Conservation (phyloP, 2,888 invertebrate species). For the Patella depressa region DNA sequence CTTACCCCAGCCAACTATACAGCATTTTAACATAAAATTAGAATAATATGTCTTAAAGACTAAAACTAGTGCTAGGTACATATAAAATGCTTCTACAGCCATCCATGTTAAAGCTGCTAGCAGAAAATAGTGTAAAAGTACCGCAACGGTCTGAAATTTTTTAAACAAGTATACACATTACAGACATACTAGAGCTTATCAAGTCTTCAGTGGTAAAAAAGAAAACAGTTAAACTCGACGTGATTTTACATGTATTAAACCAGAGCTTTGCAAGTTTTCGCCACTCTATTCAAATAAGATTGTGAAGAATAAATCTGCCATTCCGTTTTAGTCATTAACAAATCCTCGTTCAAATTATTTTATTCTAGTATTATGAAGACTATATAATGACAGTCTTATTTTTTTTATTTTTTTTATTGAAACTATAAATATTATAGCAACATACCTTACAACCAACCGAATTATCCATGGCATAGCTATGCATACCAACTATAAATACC, state of each 20-base stretch:
- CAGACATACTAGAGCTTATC: no score
- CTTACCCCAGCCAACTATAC: conserved; percentile 73
- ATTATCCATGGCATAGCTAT: conserved; percentile 45
- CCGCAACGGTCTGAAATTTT: conserved; percentile 63
- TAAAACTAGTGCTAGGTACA: conserved; percentile 73
- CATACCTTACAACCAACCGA: conserved; percentile 59
- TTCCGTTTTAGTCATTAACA: no score
- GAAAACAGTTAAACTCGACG: no score
- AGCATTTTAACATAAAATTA: conserved; percentile 72
- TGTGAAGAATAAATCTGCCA: no score
- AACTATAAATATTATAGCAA: not conserved
- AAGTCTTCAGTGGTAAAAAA: no score
- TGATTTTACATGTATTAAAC: no score
- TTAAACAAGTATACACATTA: no score
- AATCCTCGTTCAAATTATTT: no score
- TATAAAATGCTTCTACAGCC: conserved; percentile 73
- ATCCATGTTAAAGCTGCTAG: conserved; percentile 73
- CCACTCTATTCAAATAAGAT: no score
- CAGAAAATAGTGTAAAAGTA: conserved; percentile 72
- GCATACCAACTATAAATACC: conserved; percentile 69
- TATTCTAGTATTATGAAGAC: no score
- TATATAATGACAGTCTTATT: no score
- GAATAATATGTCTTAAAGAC: conserved; percentile 73
- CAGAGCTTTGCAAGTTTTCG: no score
- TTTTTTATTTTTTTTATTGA: not conserved